Base-by-base conservation (phyloP, 2,113 vertebrate species). In the Sinocyclocheilus anophthalmus region DNA sequence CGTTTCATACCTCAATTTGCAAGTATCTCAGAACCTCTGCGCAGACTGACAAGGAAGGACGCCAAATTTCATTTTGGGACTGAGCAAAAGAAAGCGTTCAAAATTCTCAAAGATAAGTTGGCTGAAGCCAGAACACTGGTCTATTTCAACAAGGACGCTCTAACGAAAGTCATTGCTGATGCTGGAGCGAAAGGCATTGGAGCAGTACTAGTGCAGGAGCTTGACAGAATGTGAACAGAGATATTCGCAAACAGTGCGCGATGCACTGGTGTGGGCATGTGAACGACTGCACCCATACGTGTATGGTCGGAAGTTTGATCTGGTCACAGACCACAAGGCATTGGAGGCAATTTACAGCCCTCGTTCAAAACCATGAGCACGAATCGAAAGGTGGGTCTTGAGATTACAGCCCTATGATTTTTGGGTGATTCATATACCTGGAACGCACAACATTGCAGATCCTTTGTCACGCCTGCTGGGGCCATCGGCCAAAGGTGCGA, bases 281-380 rank as follows among this genome's bases (percentile, higher is more conserved):
- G 69, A 91, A 13, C 83, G 57, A 37, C 67, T 89, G 20, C 89
- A 91, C 24, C 79, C 86, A 33, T 90, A 87, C 16, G 5, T 88
- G 2, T 88, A 89, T 69, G 88, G 80, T 1, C 61, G 55, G 26
- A 81, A 30, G 67, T 90, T 89, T 50, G 84, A 91, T 3, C 50
- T 91, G 4, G 63, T 67, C 26, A 67, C 63, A 67, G 24, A 30
- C 24, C 39, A 67, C 63, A 89, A 88, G 11, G 14, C 57, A 13
- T 42, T 42, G 7, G 7, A 42, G 7, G 39, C 39, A 42, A 88
- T 88, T 50, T 89, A 84, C 0, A 57, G 81, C 81, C 50, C 61
- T 0, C 20, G 8, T 0, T 89, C 67, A 1, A 88, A 63, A 42
- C 84, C 77, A 2, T 88, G 39, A 33, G 83, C 87, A 24, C 6